Percentiles rank a stretch among this genome's conserved stretches.
Conservation (phyloP, 2,888 invertebrate species). For the Harpalus rubripes region DNA sequence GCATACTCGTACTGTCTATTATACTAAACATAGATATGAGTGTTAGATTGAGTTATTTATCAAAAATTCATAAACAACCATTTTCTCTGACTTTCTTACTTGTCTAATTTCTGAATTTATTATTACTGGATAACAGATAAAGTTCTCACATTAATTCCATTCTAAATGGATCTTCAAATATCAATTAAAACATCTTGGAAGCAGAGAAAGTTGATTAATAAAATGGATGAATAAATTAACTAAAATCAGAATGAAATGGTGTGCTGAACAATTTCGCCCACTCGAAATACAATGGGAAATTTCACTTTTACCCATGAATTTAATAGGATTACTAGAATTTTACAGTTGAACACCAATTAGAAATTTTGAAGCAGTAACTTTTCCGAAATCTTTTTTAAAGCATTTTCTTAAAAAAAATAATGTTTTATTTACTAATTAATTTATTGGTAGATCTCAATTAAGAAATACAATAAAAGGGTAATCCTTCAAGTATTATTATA, state of each 20-base stretch:
- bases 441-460: too few species aligned
- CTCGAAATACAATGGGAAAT: neutral
- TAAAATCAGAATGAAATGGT: slow-evolving; percentile 29
- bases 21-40: neutral
- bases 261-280: neutral
- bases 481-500: too few species aligned
- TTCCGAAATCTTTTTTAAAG: neutral
- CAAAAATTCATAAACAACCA: neutral
- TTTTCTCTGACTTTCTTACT: neutral
- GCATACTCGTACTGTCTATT: neutral
- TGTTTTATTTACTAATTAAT: too few species aligned
- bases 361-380: neutral
- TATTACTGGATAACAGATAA: neutral
- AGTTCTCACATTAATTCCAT: slow-evolving; percentile 22
- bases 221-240: slow-evolving; percentile 30
- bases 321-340: neutral
- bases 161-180: slow-evolving; percentile 32
- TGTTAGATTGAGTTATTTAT: neutral
- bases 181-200: slow-evolving; percentile 34
- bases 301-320: neutral
- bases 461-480: too few species aligned
- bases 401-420: too few species aligned
- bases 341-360: neutral
- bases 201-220: slow-evolving; percentile 43
- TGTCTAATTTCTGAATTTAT: slow-evolving; percentile 13